phyloP scores from a whole-genome alignment of 2,113 vertebrate genomes.

The Tapirus terrestris region DNA sequence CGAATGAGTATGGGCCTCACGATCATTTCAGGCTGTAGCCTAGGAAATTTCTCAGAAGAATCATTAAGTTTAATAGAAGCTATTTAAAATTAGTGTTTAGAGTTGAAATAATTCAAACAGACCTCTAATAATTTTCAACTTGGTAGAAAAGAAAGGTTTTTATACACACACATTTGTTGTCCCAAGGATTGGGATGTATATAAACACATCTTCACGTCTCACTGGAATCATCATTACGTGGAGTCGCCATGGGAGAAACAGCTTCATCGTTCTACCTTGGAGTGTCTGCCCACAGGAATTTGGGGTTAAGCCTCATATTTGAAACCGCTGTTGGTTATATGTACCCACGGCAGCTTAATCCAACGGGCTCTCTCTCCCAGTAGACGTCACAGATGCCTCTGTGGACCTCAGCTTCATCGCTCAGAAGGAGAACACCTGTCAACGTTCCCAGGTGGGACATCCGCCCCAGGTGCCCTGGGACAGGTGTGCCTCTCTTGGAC shows the following conservation, averaged over 20 bases:
- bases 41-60: not conserved
- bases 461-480: not conserved
- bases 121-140: not conserved
- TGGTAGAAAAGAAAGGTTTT: not conserved
- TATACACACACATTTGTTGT: not conserved
- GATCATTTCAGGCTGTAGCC: not conserved
- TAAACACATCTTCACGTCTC: not conserved
- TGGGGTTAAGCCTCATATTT: not conserved
- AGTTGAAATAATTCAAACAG: constrained; percentile 8
- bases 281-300: not conserved
- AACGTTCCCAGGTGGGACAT: not conserved
- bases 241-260: not conserved
- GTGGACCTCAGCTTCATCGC: not conserved
- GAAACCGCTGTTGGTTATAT: not conserved
- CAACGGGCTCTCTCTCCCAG: not conserved
- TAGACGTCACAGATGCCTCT: not conserved
- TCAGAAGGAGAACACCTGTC: not conserved
- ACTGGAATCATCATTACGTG: not conserved
- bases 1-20: not conserved
- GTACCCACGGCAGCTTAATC: not conserved
- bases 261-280: not conserved
- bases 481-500: not conserved
- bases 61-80: not conserved
- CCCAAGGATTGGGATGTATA: not conserved
- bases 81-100: constrained; percentile 22